phyloP scores from a whole-genome alignment of 2,797 vertebrate genomes.

The Jordanella pulchra region DNA sequence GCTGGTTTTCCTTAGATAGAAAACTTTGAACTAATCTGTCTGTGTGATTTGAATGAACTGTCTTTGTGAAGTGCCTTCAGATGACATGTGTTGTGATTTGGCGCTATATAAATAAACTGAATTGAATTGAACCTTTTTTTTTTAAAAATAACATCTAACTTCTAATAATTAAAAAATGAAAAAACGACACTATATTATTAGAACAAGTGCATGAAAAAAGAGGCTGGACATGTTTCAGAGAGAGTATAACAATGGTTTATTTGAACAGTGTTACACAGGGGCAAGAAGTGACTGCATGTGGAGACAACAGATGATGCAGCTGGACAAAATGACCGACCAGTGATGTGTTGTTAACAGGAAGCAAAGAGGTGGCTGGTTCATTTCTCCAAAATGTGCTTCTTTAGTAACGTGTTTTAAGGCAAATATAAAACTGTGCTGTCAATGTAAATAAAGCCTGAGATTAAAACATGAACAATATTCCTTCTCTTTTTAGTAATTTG shows the following conservation, averaged over 20 bases:
- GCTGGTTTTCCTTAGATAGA: too few species aligned
- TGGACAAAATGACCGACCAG: conserved; percentile 59
- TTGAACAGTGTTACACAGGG: conserved; percentile 79
- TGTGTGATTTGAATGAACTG: too few species aligned
- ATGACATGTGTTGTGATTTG: too few species aligned
- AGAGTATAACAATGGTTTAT: conserved; percentile 81
- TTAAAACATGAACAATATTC: neutral
- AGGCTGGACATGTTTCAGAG: conserved; percentile 5
- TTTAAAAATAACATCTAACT: neutral
- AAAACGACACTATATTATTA: neutral
- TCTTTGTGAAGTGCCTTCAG: too few species aligned
- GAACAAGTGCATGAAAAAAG: neutral
- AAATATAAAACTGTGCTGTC: conserved; percentile 60
- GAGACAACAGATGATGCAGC: conserved; percentile 70
- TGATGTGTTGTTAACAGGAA: conserved; percentile 58
- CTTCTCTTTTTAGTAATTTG: conserved; percentile 9
- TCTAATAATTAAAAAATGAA: neutral
- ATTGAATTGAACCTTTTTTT: neutral
- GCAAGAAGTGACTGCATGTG: conserved; percentile 55
- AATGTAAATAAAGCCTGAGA: conserved; percentile 38
- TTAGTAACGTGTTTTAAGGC: conserved; percentile 2
- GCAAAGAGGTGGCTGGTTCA: conserved; percentile 43
- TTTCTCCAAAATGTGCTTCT: conserved; percentile 44
- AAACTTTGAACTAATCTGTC: too few species aligned
- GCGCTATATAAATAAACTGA: too few species aligned